A percentile compares a stretch with the other conserved stretches of the same genome.
phyloP scores from a whole-genome alignment of 2,888 invertebrate species.

The Dryomyza anilis region DNA sequence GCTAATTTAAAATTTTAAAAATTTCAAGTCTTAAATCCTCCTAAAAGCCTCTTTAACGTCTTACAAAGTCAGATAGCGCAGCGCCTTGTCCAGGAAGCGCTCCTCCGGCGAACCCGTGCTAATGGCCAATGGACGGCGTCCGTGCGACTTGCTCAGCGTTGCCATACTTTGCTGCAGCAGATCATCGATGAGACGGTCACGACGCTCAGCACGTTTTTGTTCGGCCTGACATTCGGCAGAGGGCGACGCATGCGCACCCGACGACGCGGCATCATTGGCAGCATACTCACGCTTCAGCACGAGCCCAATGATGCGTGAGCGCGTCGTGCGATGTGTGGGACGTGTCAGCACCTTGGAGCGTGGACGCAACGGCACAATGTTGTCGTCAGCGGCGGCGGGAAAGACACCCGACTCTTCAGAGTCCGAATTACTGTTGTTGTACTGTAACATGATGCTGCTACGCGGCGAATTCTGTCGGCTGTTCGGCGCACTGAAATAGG shows the following conservation, averaged over 20 bases:
- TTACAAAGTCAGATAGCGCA: conserved; percentile 52
- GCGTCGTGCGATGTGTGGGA: conserved; percentile 36
- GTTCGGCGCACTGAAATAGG: conserved; percentile 33
- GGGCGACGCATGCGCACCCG: background rate
- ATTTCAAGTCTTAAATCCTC: background rate
- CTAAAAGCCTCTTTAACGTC: background rate
- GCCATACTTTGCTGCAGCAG: conserved; percentile 26
- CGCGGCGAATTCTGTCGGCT: conserved; percentile 27
- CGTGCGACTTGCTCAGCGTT: background rate
- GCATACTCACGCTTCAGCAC: conserved; percentile 46
- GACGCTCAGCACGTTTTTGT: conserved; percentile 16
- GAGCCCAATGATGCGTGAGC: conserved; percentile 48
- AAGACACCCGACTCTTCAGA: conserved; percentile 39
- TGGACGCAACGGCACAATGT: conserved; percentile 33
- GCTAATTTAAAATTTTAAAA: too few species aligned
- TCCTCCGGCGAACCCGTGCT: conserved; percentile 37
- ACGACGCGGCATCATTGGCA: background rate
- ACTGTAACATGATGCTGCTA: conserved; percentile 13
- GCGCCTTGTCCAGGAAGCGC: conserved; percentile 48
- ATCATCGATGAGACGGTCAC: conserved; percentile 36
- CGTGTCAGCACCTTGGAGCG: conserved; percentile 35
- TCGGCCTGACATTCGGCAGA: background rate
- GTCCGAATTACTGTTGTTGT: conserved; percentile 27
- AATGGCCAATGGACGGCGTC: background rate
- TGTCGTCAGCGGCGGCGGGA: background rate